phyloP scores from a whole-genome alignment of 2,797 vertebrate genomes.

The Halcyon badia region DNA sequence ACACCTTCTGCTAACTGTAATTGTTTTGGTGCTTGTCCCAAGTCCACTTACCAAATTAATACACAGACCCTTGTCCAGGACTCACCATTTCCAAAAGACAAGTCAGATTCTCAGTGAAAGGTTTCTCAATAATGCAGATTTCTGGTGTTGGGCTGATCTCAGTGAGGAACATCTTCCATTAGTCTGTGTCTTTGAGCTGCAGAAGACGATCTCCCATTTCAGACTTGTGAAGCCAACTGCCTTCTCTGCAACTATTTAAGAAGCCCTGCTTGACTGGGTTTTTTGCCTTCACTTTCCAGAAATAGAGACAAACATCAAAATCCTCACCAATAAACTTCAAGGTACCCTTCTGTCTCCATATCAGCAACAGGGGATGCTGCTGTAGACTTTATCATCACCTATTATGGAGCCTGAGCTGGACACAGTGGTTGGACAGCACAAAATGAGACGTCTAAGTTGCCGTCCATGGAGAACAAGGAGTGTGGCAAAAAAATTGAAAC shows the following conservation, averaged over 20 bases:
- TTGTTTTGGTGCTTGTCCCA: not conserved
- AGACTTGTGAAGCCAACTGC: not conserved
- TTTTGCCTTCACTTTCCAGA: not conserved
- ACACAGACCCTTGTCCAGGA: not conserved
- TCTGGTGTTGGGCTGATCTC: not conserved
- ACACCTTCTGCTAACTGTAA: not conserved
- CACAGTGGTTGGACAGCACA: not conserved
- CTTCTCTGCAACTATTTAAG: not conserved
- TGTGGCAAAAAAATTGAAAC: not conserved
- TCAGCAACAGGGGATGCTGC: fast-evolving
- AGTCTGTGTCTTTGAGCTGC: not conserved
- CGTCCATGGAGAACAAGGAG: not conserved
- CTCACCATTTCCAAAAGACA: not conserved
- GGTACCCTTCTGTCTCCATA: not conserved
- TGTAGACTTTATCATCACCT: not conserved
- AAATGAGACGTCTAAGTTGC: not conserved
- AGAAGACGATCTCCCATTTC: not conserved
- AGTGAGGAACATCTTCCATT: not conserved
- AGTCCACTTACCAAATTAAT: not conserved
- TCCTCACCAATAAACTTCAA: not conserved
- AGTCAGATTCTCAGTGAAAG: not conserved
- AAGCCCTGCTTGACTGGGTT: not conserved
- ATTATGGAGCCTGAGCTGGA: not conserved
- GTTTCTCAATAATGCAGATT: not conserved
- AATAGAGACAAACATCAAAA: not conserved